Evolutionary conservation across 2,888 invertebrate species (phyloP).

Genomic region (Lottia scabra): DNA sequence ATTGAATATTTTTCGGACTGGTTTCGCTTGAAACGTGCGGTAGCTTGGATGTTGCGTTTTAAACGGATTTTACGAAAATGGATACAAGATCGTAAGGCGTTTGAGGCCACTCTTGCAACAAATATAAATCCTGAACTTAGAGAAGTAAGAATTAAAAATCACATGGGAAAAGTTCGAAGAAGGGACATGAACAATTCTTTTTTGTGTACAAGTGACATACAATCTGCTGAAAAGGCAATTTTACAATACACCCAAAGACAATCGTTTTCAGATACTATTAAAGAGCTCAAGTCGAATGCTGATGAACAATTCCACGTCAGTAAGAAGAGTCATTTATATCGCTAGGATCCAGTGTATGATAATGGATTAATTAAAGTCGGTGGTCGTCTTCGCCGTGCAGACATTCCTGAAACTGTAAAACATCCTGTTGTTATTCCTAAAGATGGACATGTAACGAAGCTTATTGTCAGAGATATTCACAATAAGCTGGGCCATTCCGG

Average conservation of each 20-base stretch:
- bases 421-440: constrained; percentile 14
- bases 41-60: not conserved
- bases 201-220: not conserved
- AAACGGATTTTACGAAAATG: no score
- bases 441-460: not conserved
- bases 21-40: not conserved
- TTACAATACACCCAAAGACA: not conserved
- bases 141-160: no score
- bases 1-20: not conserved
- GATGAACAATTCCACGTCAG: not conserved
- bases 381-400: not conserved
- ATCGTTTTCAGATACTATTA: not conserved
- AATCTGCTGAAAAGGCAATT: not conserved
- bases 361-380: not conserved
- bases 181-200: no score
- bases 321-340: not conserved
- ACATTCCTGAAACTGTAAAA: not conserved
- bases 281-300: not conserved
- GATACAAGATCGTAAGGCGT: no score
- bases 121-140: no score
- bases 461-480: constrained; percentile 10
- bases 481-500: not conserved
- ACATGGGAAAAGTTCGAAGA: no score
- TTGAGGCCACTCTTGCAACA: no score
- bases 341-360: not conserved